Base-by-base conservation (phyloP, 2,888 invertebrate species). In the Platerodrilus igneus region DNA sequence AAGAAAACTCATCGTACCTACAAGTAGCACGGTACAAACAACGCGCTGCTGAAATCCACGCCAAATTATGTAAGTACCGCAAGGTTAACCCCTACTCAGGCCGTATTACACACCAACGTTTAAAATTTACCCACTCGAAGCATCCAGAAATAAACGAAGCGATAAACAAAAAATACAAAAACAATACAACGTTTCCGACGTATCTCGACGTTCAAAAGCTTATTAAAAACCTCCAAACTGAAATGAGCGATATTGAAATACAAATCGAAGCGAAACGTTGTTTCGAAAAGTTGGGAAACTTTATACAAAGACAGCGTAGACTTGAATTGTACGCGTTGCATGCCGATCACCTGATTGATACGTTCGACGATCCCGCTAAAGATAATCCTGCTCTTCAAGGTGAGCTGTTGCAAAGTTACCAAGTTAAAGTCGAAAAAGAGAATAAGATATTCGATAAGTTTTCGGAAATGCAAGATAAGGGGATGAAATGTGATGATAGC, bases 1-100 rank as follows among this genome's bases (percentile, higher is more conserved):
- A 85, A 11, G 75, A 78, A 30, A 75, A 82, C 57, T 84, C 85
- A 4, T 72, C 76, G 15, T 86, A 82, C 63, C 67, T 86, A 26
- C 71, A 79, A 43, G 75, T 79, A 42, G 81, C 83, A 49, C 75
- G 73, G 64, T 79, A 71, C 17, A 39, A 39, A 25, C 37, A 39
- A 19, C 27, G 36, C 17, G 48, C 48, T 3, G 20, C 16, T 2
- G 5, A 29, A 10, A 31, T 45, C n/a, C 22, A 27, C 18, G 22
- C 20, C 2, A 32, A 30, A 18, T 45, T 48, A 4, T 35, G 38
- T 4, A 25, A 45, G 14, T 20, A 42, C 6, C 27, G 41, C 8
- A 27, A 35, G 4, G 23, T 23, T 4, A 32, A 41, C 19, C 32
- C 33, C 16, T 25, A 39, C 11, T 10, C 13, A 1, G 39, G 39